phyloP scores from a whole-genome alignment of 2,113 vertebrate species.

The Tragulus kanchil region DNA sequence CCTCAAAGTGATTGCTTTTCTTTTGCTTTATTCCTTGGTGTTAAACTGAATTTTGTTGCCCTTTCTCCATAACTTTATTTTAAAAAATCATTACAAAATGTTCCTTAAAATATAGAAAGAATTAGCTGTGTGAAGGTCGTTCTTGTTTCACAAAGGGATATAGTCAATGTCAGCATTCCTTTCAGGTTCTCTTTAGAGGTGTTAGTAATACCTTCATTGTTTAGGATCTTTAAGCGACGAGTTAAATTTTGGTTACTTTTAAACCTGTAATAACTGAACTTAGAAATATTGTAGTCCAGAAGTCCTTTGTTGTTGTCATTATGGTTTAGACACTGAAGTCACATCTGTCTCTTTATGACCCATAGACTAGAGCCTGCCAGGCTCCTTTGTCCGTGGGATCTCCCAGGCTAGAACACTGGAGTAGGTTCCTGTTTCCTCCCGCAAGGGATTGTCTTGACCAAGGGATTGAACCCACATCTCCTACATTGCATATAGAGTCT shows the following conservation, averaged over 20 bases:
- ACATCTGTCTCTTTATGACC: not conserved
- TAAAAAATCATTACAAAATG: not conserved
- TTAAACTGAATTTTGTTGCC: not conserved
- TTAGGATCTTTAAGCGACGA: no score
- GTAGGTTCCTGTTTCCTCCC: not conserved
- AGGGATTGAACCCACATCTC: not conserved
- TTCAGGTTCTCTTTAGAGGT: not conserved
- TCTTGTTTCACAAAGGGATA: not conserved
- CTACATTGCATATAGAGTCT: not conserved
- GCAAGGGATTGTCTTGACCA: not conserved
- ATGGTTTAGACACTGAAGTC: not conserved
- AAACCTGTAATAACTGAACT: accelerated
- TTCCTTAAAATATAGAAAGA: not conserved
- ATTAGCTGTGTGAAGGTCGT: accelerated
- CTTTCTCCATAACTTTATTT: not conserved
- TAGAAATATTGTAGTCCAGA: no score
- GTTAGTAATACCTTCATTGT: not conserved
- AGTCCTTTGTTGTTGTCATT: not conserved
- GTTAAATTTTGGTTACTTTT: not conserved
- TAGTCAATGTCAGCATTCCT: accelerated
- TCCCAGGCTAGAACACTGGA: not conserved
- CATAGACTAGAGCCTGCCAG: not conserved
- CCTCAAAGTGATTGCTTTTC: accelerated
- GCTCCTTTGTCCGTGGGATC: not conserved
- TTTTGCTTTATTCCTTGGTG: not conserved